phyloP scores from a whole-genome alignment of 2,888 invertebrate genomes.

The Sinotaia quadrata region DNA sequence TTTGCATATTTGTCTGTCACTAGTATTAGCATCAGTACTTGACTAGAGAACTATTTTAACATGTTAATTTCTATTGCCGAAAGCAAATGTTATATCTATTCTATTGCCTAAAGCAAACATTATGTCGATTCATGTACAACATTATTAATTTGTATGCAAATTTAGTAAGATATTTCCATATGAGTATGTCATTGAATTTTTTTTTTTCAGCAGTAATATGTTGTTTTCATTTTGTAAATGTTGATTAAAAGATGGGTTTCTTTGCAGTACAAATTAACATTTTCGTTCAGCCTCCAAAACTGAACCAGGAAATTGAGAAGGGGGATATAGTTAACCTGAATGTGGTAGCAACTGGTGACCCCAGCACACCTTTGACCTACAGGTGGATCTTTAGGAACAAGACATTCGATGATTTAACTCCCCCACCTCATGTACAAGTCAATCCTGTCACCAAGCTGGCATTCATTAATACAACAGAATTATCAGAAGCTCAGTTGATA shows the following conservation, averaged over 20 bases:
- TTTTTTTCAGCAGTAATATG: no score
- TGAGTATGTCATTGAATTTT: no score
- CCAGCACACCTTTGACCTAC: conserved; percentile 17
- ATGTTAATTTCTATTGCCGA: no score
- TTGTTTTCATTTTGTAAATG: no score
- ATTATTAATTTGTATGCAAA: no score
- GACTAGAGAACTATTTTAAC: no score
- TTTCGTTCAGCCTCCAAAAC: conserved; percentile 13
- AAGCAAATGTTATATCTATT: no score
- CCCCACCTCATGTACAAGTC: conserved; percentile 25
- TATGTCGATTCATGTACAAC: no score
- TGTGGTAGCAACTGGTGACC: conserved; percentile 30
- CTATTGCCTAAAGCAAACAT: no score
- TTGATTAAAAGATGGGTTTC: background rate
- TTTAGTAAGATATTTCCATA: no score
- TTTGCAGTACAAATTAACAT: conserved; percentile 35
- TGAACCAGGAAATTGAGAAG: conserved; percentile 18
- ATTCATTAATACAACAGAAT: conserved; percentile 35
- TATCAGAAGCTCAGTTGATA: conserved; percentile 27
- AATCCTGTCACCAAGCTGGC: conserved; percentile 19
- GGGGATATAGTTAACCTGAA: conserved; percentile 37
- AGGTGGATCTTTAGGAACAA: conserved; percentile 35
- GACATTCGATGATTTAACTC: conserved; percentile 3
- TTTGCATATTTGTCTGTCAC: no score
- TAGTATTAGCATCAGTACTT: no score